These are phyloP conservation scores for Tenebrio molitor DNA, from an alignment of 1,140 invertebrate genomes.

Conservation along the genomic window DNA sequence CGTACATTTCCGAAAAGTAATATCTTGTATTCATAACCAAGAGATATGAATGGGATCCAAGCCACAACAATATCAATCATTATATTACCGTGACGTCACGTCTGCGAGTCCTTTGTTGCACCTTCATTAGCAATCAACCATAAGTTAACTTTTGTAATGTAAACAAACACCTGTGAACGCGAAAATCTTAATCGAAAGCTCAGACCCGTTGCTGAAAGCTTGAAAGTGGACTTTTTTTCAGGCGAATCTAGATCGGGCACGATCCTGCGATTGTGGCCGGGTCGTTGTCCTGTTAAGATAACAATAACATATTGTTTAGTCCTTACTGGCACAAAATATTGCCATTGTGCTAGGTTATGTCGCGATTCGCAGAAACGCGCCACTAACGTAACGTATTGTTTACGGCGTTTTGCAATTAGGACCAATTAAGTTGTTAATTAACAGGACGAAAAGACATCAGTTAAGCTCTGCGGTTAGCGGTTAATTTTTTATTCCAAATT, in stretches of 20 bases:
- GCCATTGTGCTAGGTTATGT: slow-evolving; percentile 49
- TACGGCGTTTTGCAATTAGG: slow-evolving; percentile 1
- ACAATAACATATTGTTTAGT: slow-evolving; percentile 47
- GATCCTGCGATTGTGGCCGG: slow-evolving; percentile 45
- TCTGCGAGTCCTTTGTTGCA: slow-evolving; percentile 30
- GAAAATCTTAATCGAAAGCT: neutral
- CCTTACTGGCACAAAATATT: slow-evolving; percentile 33
- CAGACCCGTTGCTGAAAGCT: too few relatives aligned
- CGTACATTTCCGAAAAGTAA: slow-evolving; percentile 52
- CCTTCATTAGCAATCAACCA: slow-evolving; percentile 34
- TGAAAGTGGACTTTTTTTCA: slow-evolving; percentile 23
- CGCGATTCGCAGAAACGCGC: slow-evolving; percentile 25
- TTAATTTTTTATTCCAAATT: slow-evolving; percentile 31
- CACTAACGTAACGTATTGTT: slow-evolving; percentile 2
- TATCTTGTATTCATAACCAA: slow-evolving; percentile 46
- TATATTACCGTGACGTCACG: slow-evolving; percentile 49
- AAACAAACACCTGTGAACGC: slow-evolving; percentile 39
- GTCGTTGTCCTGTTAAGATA: slow-evolving; percentile 51
- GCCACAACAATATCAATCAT: slow-evolving; percentile 47
- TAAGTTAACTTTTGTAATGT: slow-evolving; percentile 41
- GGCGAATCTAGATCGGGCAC: slow-evolving; percentile 41
- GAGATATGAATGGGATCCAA: slow-evolving; percentile 51
- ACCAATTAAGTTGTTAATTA: slow-evolving; percentile 34
- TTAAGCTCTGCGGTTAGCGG: slow-evolving; percentile 38
- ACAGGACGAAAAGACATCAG: slow-evolving; percentile 31